Evolutionary conservation across 2,113 vertebrate species (phyloP).

Genomic region (Ptilonorhynchus violaceus): DNA sequence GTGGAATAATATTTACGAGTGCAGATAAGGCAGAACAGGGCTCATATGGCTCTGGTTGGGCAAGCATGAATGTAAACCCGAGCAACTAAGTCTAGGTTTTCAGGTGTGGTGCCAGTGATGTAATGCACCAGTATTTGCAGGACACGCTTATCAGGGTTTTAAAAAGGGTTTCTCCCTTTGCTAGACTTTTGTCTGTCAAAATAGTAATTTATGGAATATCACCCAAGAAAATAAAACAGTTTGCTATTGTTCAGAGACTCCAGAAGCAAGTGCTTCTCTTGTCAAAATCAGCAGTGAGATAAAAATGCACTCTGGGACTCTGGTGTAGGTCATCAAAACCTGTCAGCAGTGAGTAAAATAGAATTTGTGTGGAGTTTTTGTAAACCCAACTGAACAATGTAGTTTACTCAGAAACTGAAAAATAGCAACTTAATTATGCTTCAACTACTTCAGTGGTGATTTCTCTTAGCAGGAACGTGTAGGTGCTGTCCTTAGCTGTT

Average conservation of each 20-base stretch:
- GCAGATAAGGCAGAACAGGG: not conserved
- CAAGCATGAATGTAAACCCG: not conserved
- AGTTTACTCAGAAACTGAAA: not conserved
- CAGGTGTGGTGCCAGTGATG: not conserved
- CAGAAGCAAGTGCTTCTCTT: not conserved
- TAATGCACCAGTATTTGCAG: not conserved
- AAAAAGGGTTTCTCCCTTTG: not conserved
- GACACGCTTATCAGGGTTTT: not conserved
- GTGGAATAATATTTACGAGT: not conserved
- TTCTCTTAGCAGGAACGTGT: not conserved
- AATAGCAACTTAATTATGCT: not conserved
- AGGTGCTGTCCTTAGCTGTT: not conserved
- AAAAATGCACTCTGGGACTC: not conserved
- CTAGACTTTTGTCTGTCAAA: not conserved
- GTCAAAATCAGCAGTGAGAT: not conserved
- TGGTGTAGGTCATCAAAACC: not conserved
- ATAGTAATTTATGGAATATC: not conserved
- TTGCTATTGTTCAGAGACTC: not conserved
- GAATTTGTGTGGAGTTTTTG: not conserved
- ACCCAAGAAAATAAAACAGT: not conserved
- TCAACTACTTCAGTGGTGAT: not conserved
- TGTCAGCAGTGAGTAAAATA: not conserved
- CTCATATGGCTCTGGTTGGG: not conserved
- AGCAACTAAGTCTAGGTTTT: not conserved
- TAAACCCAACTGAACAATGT: not conserved